Evolutionary conservation across 2,113 vertebrate species (phyloP), one percentile per base, ranked within the genome.

Genomic region (Salvelinus sp.): DNA sequence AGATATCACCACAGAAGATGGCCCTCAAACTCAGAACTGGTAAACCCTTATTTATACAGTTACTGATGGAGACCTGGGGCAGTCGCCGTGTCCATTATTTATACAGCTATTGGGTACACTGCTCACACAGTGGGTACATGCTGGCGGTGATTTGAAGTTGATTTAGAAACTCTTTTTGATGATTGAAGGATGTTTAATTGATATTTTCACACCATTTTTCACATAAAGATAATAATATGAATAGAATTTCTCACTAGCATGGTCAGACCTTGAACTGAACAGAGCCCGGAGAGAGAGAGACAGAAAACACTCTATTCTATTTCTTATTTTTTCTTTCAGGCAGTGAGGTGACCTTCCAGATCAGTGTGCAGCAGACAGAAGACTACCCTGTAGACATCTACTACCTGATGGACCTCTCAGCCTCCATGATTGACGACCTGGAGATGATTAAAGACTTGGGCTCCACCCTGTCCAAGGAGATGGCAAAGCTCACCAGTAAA

Each of bases 391-490:
- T 99, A 70, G 98, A 99, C 79, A 91, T 99, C 66, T 99, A 99
- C 90, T 99, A 99, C 90, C 93, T 99, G 86, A 99, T 99, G 98
- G 98, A 99, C 88, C 93, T 99, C 86, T 99, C 98, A 0, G 98
- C 95, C 28, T 99, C 98, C 76, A 98, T 99, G 97, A 67, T 90
- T 0, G 96, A 99, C 0, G 98, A 99, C 85, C 92, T 99, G 83
- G 72, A 91, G 16, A 97, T 82, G 81, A 99, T 99, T 84, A 98
- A 95, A 90, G 91, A 95, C 82, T 79, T 99, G 85, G 98, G 98
- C 4, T 96, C 98, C 25, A 88, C 92, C 48, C 93, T 99, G 64
- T 96, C 97, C 54, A 95, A 93, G 89, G 95, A 97, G 89, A 99
- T 99, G 98, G 94, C 96, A 71, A 95, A 92, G 38, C 91, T 98